A percentile compares a stretch with the other conserved stretches of the same genome.
Conservation (phyloP, 2,797 vertebrate species). For the Clarias laeviceps region DNA sequence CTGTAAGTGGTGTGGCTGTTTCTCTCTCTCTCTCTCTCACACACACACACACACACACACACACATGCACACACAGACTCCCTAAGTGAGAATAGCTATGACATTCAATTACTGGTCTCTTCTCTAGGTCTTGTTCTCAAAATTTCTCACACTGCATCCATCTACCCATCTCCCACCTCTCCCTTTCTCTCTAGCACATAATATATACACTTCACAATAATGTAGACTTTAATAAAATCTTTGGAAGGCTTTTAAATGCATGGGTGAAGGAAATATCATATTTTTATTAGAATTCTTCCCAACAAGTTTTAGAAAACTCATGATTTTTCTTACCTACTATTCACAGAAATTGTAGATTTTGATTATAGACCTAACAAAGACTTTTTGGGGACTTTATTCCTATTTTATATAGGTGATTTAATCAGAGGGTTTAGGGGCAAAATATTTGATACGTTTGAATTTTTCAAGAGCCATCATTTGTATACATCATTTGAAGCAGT, state of each 20-base stretch:
- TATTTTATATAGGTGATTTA: background rate
- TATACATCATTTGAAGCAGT: background rate
- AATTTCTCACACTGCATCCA: background rate
- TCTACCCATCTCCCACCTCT: background rate
- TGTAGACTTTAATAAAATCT: conserved; percentile 4
- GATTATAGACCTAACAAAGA: background rate
- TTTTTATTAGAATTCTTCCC: background rate
- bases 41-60: background rate
- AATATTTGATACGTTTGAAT: background rate
- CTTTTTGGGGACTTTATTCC: background rate
- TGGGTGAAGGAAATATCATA: background rate
- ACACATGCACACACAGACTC: background rate
- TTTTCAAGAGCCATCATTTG: background rate
- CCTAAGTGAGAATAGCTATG: background rate
- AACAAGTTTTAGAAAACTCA: background rate
- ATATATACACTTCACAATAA: background rate
- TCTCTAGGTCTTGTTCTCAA: background rate
- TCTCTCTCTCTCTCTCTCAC: conserved; percentile 1
- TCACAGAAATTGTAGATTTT: background rate
- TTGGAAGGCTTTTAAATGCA: background rate
- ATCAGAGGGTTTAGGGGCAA: background rate
- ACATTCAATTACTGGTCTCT: background rate
- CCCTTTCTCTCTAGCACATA: background rate
- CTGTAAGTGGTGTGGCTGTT: background rate
- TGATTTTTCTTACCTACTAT: background rate